Conservation (phyloP, 2,888 invertebrate genomes). For the Erebia epiphron region DNA sequence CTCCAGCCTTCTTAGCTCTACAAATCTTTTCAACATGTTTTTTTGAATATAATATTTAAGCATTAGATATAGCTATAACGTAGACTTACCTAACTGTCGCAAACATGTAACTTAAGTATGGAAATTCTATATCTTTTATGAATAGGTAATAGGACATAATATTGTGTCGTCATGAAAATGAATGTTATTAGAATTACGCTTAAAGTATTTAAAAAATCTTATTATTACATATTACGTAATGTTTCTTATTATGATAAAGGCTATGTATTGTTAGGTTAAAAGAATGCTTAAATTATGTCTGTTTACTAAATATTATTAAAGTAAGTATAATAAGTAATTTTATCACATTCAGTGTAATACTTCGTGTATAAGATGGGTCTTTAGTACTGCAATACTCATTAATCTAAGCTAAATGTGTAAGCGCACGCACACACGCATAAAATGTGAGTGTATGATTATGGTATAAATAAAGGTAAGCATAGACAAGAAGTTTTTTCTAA, state of each 20-base stretch:
- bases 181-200: constrained; percentile 43
- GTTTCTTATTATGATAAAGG: constrained; percentile 19
- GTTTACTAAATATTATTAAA: background rate
- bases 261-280: constrained; percentile 11
- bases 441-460: constrained; percentile 52
- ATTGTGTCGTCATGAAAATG: constrained; percentile 55
- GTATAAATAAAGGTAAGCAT: constrained; percentile 39
- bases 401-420: constrained; percentile 51
- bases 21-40: constrained; percentile 35
- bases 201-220: constrained; percentile 35
- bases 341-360: constrained; percentile 72
- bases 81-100: constrained; percentile 2
- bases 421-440: constrained; percentile 66
- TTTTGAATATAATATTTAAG: constrained; percentile 2
- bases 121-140: constrained; percentile 44
- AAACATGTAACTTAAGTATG: constrained; percentile 35
- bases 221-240: constrained; percentile 19
- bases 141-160: constrained; percentile 40
- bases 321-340: constrained; percentile 44
- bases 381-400: constrained; percentile 80
- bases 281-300: constrained; percentile 4
- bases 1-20: constrained; percentile 1
- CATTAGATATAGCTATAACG: constrained; percentile 42
- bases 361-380: constrained; percentile 52
- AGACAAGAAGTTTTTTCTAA: constrained; percentile 40